Evolutionary conservation across 2,797 vertebrate species (phyloP).

Genomic region (Malurus leucopterus): DNA sequence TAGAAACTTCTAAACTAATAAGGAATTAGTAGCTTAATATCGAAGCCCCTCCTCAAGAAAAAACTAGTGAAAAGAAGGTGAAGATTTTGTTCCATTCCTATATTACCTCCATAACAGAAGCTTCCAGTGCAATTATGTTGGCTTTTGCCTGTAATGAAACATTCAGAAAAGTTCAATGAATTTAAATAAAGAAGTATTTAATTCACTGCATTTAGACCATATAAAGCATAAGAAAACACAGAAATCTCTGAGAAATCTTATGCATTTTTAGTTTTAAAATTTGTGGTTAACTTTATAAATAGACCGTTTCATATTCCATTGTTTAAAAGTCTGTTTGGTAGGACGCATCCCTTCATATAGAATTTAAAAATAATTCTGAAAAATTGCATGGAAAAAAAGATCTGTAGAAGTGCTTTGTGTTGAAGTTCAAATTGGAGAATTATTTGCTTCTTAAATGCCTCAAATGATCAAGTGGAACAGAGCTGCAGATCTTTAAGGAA

Average conservation of each 20-base stretch:
- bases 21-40: not conserved
- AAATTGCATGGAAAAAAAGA: not conserved
- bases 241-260: not conserved
- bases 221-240: not conserved
- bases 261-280: not conserved
- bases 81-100: not conserved
- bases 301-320: not conserved
- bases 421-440: not conserved
- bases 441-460: not conserved
- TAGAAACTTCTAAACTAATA: not conserved
- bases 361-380: not conserved
- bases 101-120: not conserved
- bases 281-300: not conserved
- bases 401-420: not conserved
- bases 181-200: not conserved
- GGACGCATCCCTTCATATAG: not conserved
- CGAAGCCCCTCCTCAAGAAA: not conserved
- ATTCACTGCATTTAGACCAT: not conserved
- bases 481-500: not conserved
- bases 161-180: not conserved
- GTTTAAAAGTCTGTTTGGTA: not conserved
- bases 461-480: not conserved
- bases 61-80: not conserved
- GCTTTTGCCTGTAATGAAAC: not conserved
- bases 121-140: fast-evolving